Evolutionary conservation across 2,888 invertebrate genomes (phyloP), one percentile per base, ranked within the genome.

Genomic region (Xestia xanthographa): DNA sequence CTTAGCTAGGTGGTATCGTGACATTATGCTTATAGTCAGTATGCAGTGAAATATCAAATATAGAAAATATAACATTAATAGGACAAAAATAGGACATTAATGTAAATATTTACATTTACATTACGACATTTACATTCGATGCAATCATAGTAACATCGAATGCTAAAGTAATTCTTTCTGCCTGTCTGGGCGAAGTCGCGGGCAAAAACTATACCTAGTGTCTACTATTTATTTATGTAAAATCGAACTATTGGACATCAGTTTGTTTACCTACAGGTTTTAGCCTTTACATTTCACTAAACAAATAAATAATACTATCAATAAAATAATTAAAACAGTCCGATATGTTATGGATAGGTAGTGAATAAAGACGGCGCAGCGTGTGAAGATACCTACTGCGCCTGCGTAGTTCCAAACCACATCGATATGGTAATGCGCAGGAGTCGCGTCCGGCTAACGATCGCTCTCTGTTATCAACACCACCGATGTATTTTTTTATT

Each of bases 301-400:
- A 29, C 38, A 17, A 43, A 43, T 69, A 14, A 29, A 26, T 43
- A 66, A 34, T 38, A 8, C 8, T 26, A 29, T 11, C 29, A n/a
- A 26, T 66, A 29, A 53, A 65, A 41, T 14, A 60, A 38, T 22
- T 45, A 60, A 60, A 65, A 41, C 22, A 58, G 22, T 26, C 38
- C 12, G 38, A 20, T 26, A 43, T 50, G 26, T 45, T 20, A 34
- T 4, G 20, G 9, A 76, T 5, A 67, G 45, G 4, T 71, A 71
- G n/a, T 38, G n/a, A 26, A 69, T n/a, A n/a, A 43, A 22, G 5
- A 9, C 26, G 4, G 9, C n/a, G n/a, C n/a, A 26, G 26, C 38
- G 80, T 69, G 66, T 60, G 83, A 83, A 79, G 29, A 45, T 26
- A 68, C n/a, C n/a, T n/a, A n/a, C 45, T 22, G 8, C 6, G 29